These are phyloP conservation scores for Heliocidaris tuberculata DNA, from an alignment of 35 echinoderm and acorn worm genomes.

Conservation along the genomic window DNA sequence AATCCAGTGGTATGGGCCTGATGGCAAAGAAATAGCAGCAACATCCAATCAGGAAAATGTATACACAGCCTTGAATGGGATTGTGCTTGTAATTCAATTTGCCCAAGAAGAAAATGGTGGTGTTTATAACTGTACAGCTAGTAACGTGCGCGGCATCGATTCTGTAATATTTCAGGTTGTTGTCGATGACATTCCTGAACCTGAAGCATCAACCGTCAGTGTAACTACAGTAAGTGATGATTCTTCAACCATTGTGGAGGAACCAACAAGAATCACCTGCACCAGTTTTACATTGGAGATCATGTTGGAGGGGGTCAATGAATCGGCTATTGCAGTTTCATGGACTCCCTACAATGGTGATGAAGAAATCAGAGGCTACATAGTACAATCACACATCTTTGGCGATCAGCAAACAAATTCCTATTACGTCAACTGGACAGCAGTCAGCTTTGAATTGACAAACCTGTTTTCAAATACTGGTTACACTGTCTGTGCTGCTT, in stretches of 20 bases:
- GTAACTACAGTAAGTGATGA: background rate
- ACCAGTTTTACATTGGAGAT: constrained; percentile 57
- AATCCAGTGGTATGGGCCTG: constrained; percentile 72
- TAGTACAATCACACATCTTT: constrained; percentile 76
- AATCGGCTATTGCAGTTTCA: constrained; percentile 52
- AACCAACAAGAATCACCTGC: constrained; percentile 23
- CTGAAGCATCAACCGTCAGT: constrained; percentile 6
- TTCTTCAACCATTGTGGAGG: background rate
- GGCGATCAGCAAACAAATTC: constrained; percentile 48
- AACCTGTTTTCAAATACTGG: constrained; percentile 61
- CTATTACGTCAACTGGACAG: constrained; percentile 22
- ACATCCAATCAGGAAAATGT: constrained; percentile 54
- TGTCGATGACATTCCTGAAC: constrained; percentile 52
- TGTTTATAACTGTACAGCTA: constrained; percentile 73
- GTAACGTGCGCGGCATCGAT: constrained; percentile 55
- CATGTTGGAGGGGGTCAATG: constrained; percentile 50
- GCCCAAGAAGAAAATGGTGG: constrained; percentile 56
- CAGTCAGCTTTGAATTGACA: background rate
- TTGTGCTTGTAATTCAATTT: constrained; percentile 66
- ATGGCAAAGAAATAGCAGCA: constrained; percentile 51
- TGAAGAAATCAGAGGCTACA: constrained; percentile 64
- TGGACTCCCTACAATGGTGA: constrained; percentile 70
- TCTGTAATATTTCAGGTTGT: constrained; percentile 51
- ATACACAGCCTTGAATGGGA: constrained; percentile 32
- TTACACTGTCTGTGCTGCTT: constrained; percentile 76